Conservation (phyloP, 2,797 vertebrate genomes). For the Tamandua tetradactyla region DNA sequence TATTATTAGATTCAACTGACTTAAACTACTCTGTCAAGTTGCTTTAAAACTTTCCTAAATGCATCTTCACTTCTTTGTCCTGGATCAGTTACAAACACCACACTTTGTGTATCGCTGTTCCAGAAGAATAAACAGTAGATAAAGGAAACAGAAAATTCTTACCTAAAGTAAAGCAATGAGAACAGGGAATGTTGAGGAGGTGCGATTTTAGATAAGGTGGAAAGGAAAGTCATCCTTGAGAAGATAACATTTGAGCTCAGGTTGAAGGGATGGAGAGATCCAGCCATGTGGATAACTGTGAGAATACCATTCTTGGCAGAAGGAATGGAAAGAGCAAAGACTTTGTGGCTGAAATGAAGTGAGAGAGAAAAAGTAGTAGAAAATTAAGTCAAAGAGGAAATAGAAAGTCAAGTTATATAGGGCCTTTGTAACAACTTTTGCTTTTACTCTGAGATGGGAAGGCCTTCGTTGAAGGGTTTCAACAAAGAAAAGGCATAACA, state of each 20-base stretch:
- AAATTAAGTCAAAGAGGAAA: not conserved
- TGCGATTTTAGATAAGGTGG: not conserved
- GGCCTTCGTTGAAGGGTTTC: not conserved
- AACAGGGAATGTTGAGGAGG: fast-evolving
- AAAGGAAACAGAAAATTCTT: not conserved
- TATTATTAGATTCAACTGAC: not conserved
- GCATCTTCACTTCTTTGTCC: not conserved
- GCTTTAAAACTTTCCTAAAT: not conserved
- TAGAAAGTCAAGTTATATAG: not conserved
- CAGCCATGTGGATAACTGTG: not conserved
- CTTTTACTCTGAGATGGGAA: not conserved
- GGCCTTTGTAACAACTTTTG: not conserved
- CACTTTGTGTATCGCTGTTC: not conserved
- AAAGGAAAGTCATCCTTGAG: not conserved
- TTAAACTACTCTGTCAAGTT: not conserved
- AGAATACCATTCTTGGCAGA: not conserved
- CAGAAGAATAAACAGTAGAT: not conserved
- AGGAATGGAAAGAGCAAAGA: not conserved
- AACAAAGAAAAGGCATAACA: fast-evolving
- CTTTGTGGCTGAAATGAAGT: not conserved
- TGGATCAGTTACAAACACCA: not conserved
- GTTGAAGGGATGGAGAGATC: not conserved
- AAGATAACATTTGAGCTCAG: not conserved
- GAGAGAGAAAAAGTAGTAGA: not conserved
- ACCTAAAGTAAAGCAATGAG: not conserved